Conservation (phyloP, 2,888 invertebrate species). For the Smittia aterrima region DNA sequence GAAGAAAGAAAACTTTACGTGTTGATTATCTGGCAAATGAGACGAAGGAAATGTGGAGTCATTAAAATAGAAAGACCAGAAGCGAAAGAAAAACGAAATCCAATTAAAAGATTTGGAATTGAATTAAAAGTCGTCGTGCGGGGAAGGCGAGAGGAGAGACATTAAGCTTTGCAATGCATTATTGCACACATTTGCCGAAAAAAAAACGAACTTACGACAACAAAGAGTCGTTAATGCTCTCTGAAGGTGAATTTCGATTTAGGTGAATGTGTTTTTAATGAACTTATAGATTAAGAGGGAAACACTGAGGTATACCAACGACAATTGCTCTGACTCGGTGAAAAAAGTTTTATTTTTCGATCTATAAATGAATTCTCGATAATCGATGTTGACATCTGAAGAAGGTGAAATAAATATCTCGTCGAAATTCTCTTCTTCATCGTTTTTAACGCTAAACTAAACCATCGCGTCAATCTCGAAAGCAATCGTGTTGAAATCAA, state of each 20-base stretch:
- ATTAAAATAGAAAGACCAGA: constrained; percentile 33
- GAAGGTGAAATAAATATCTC: too few species aligned
- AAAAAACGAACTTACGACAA: neutral
- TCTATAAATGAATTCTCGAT: too few species aligned
- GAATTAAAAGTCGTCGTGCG: constrained; percentile 35
- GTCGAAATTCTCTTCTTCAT: too few species aligned
- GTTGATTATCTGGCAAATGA: constrained; percentile 39
- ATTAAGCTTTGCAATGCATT: neutral
- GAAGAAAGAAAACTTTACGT: constrained; percentile 32
- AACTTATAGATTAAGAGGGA: neutral
- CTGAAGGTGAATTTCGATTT: neutral
- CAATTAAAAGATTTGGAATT: constrained; percentile 40
- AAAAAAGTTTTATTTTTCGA: too few species aligned
- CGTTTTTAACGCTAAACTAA: too few species aligned
- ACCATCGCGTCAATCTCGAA: too few species aligned
- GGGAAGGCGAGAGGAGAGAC: neutral
- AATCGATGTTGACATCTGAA: too few species aligned
- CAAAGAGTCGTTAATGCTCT: constrained; percentile 3
- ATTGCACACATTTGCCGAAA: neutral
- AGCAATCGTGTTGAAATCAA: too few species aligned
- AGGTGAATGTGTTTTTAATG: neutral
- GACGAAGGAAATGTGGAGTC: constrained; percentile 16
- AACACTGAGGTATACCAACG: neutral
- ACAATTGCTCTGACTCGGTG: too few species aligned
- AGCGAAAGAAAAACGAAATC: constrained; percentile 27